Percentiles rank a stretch among this genome's conserved stretches.
Evolutionary conservation across 2,797 vertebrate species (phyloP).

Genomic region (Acrocephalus scirpaceus): DNA sequence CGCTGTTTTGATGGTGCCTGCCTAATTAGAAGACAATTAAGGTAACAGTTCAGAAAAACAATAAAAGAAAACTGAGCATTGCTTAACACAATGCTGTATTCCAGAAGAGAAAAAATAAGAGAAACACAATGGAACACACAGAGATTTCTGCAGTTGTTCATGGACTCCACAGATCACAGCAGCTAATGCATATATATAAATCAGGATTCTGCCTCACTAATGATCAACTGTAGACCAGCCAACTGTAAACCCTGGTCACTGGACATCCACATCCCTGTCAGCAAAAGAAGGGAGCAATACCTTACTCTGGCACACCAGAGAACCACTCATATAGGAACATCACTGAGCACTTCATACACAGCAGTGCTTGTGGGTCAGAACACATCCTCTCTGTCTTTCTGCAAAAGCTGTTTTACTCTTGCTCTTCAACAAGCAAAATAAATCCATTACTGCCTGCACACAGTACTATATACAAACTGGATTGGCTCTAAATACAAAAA

Average conservation of each 20-base stretch:
- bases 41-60: slow-evolving; percentile 11
- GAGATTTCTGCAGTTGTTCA: not conserved
- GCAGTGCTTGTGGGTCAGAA: not conserved
- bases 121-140: not conserved
- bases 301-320: not conserved
- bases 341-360: not conserved
- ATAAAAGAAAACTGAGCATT: not conserved
- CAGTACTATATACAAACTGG: not conserved
- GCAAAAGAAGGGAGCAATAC: not conserved
- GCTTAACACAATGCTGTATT: not conserved
- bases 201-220: not conserved
- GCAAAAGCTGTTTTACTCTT: not conserved
- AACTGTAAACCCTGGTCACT: not conserved
- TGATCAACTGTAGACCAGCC: not conserved
- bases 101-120: not conserved
- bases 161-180: not conserved
- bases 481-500: not conserved
- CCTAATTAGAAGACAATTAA: slow-evolving; percentile 74
- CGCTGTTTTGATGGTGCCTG: slow-evolving; percentile 89
- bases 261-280: not conserved
- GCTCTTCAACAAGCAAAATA: not conserved
- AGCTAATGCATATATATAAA: accelerated
- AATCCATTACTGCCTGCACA: not conserved
- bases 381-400: not conserved
- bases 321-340: not conserved